phyloP scores from a whole-genome alignment of 53 echinoderm and acorn worm genomes.

The Astropecten irregularis region DNA sequence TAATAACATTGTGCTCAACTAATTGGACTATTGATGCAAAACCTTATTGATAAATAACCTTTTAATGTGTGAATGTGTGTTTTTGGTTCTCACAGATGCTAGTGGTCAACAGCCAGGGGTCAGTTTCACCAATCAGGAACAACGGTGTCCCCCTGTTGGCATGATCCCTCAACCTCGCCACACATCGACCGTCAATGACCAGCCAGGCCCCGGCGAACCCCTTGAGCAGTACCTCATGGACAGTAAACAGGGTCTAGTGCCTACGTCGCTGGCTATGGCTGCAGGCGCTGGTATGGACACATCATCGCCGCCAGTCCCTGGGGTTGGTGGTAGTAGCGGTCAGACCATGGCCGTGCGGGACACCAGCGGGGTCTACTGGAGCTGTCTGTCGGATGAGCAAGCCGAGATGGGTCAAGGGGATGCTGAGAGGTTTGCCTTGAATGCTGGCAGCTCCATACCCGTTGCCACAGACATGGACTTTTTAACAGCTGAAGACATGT shows the following conservation, averaged over 20 bases:
- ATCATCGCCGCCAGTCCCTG: neutral
- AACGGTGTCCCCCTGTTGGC: neutral
- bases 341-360: neutral
- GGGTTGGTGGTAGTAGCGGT: neutral
- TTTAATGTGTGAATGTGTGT: too few relatives aligned
- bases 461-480: slow-evolving; percentile 39
- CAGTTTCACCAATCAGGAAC: neutral
- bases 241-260: neutral
- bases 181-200: neutral
- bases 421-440: neutral
- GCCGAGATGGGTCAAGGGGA: neutral
- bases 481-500: slow-evolving; percentile 9
- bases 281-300: neutral
- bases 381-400: neutral
- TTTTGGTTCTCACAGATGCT: neutral
- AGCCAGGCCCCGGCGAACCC: neutral
- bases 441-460: neutral
- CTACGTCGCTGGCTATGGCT: slow-evolving; percentile 5
- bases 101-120: neutral
- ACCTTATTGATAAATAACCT: too few relatives aligned
- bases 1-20: too few relatives aligned
- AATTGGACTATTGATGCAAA: too few relatives aligned
- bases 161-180: neutral
- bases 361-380: neutral
- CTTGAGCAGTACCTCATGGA: neutral